Percentiles rank a stretch among this genome's conserved stretches.
Conservation (phyloP, 2,113 vertebrate genomes). For the Todiramphus saurophagus region DNA sequence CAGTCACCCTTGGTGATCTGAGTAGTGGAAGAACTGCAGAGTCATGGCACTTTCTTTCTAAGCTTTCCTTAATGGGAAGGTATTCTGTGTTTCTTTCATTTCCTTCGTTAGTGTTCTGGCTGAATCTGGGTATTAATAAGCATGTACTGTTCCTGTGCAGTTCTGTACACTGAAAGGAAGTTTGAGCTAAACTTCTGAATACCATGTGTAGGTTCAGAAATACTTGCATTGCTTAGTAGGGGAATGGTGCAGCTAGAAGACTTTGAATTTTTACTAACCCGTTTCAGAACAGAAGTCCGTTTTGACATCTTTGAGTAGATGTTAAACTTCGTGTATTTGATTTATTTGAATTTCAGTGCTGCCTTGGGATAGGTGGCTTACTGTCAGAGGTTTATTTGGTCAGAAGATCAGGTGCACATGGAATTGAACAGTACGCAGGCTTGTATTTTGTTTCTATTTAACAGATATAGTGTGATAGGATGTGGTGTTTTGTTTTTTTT, state of each 20-base stretch:
- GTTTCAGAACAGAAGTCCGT: background rate
- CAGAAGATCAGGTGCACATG: rapidly evolving
- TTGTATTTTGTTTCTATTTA: background rate
- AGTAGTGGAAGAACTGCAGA: background rate
- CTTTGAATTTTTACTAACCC: background rate
- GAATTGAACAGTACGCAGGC: background rate
- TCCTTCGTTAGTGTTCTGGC: background rate
- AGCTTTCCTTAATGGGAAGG: background rate
- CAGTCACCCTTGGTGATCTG: background rate
- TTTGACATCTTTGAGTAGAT: background rate
- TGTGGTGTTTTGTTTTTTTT: background rate
- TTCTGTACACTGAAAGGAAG: background rate
- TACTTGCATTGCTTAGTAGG: background rate
- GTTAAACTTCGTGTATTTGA: background rate
- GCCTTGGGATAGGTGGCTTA: background rate
- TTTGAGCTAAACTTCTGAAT: background rate
- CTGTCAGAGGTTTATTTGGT: background rate
- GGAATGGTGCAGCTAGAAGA: background rate
- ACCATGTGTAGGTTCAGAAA: background rate
- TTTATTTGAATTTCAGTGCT: background rate
- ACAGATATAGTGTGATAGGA: background rate
- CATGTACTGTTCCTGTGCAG: background rate
- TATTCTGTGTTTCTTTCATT: background rate
- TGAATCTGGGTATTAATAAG: background rate
- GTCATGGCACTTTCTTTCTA: background rate